Evolutionary conservation across 2,113 vertebrate species (phyloP), one percentile per base, ranked within the genome.

Genomic region (Casuarius casuarius): DNA sequence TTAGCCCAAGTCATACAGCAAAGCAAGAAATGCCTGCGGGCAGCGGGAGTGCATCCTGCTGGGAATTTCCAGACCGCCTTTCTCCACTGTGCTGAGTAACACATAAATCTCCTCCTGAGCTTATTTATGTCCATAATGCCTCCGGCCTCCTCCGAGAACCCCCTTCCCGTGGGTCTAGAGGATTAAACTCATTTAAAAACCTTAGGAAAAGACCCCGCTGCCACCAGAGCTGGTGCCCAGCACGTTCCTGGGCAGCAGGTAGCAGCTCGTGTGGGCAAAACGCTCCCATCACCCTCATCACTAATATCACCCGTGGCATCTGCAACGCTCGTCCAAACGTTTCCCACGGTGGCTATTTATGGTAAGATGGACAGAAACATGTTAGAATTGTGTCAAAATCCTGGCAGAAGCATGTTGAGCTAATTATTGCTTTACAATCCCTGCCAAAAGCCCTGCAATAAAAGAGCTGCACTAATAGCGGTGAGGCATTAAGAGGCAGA

Each of bases 111-210:
- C 59, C 44, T 79, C 48, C 48, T 49, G 48, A 49, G 48, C 51
- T 52, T 12, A 13, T 35, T 40, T 54, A 40, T 0, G 0, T 62
- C 61, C 40, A 14, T 63, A 25, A 40, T 1, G 0, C 42, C 49
- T 71, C 44, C 59, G 42, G 44, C 48, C 62, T 81, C 49, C 70
- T 62, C n/a, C 54, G 40, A 71, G 33, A 72, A n/a, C 5, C 8
- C 58, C 25, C 5, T 51, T 38, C 26, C 26, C 35, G 38, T 1
- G 0, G 3, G 5, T 9, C 23, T 0, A 1, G 7, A 14, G 62
- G 15, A 51, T 65, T 20, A 58, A 70, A 25, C 5, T 13, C 15
- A 38, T 44, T 13, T 14, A 28, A 51, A 86, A 22, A 4, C 10
- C n/a, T 82, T 42, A 7, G 20, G 10, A 67, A 56, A 26, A 54